phyloP scores from a whole-genome alignment of 2,113 vertebrate species.

The Colossoma macropomum region DNA sequence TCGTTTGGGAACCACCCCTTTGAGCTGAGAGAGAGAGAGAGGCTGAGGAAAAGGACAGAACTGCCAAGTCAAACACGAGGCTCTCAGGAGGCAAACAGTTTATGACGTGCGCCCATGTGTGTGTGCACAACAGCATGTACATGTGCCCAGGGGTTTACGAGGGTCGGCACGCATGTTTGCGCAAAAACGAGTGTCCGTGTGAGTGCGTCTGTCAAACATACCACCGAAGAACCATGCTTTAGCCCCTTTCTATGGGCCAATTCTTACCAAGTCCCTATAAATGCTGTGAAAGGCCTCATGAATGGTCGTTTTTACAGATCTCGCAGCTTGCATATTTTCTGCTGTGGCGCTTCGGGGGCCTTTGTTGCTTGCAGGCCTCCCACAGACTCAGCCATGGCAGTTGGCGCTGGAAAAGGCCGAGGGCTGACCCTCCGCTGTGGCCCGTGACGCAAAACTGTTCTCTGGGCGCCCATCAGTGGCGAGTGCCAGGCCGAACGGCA shows the following conservation, averaged over 20 bases:
- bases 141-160: slow-evolving; percentile 1
- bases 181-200: not conserved
- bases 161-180: not conserved
- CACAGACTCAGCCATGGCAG: slow-evolving; percentile 6
- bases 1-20: slow-evolving; percentile 5
- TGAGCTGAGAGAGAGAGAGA: slow-evolving; percentile 3
- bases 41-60: slow-evolving; percentile 4
- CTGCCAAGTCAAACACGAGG: slow-evolving; percentile 38
- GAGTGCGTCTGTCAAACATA: not conserved
- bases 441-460: slow-evolving; percentile 27
- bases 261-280: slow-evolving; percentile 24
- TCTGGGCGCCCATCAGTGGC: slow-evolving; percentile 29
- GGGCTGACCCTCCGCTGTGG: slow-evolving; percentile 23
- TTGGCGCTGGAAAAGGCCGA: slow-evolving; percentile 21
- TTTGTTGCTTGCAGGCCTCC: slow-evolving; percentile 35
- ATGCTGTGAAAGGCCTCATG: slow-evolving; percentile 5
- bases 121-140: not conserved
- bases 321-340: slow-evolving; percentile 22
- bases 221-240: not conserved
- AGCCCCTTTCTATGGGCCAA: not conserved
- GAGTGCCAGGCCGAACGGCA: slow-evolving; percentile 18
- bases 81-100: slow-evolving; percentile 22
- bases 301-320: slow-evolving; percentile 28
- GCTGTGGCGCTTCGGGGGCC: not conserved
- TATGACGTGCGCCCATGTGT: not conserved